phyloP scores from a whole-genome alignment of 2,113 vertebrate genomes.

The Pelmatolapia mariae region DNA sequence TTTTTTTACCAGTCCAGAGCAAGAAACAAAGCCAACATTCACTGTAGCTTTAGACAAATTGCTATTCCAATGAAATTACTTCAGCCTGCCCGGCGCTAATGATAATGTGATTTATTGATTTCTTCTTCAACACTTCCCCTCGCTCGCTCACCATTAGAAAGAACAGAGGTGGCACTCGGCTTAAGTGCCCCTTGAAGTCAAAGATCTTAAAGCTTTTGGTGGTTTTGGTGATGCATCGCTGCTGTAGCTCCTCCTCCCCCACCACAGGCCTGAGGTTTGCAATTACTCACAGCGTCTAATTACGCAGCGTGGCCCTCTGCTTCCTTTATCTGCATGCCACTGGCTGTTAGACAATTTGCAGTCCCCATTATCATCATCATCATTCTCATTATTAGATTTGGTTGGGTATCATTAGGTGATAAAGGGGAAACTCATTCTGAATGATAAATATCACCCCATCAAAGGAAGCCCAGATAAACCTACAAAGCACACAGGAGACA shows the following conservation, averaged over 20 bases:
- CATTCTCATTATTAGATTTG: neutral
- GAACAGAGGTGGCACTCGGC: conserved; percentile 9
- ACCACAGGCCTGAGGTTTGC: conserved; percentile 7
- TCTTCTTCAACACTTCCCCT: neutral
- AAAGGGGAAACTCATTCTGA: neutral
- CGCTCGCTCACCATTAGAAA: fast-evolving
- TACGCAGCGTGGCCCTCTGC: neutral
- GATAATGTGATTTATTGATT: neutral
- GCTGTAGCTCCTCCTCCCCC: neutral
- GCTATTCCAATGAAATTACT: neutral
- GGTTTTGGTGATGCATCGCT: neutral
- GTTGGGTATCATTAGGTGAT: neutral
- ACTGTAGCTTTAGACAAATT: neutral
- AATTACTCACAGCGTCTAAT: conserved; percentile 21
- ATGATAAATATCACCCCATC: neutral
- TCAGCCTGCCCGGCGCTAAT: neutral
- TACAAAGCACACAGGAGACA: neutral
- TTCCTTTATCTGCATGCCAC: neutral
- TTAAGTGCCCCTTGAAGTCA: neutral
- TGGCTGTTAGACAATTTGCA: neutral
- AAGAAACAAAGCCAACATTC: neutral
- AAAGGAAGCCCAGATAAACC: neutral
- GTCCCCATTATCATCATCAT: neutral
- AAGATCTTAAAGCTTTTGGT: neutral
- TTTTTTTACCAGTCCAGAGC: neutral